Percentiles rank a stretch among this genome's conserved stretches.
These are phyloP conservation scores for Ivindomyrus marchei DNA, from an alignment of 2,113 vertebrate genomes.

Conservation along the genomic window DNA sequence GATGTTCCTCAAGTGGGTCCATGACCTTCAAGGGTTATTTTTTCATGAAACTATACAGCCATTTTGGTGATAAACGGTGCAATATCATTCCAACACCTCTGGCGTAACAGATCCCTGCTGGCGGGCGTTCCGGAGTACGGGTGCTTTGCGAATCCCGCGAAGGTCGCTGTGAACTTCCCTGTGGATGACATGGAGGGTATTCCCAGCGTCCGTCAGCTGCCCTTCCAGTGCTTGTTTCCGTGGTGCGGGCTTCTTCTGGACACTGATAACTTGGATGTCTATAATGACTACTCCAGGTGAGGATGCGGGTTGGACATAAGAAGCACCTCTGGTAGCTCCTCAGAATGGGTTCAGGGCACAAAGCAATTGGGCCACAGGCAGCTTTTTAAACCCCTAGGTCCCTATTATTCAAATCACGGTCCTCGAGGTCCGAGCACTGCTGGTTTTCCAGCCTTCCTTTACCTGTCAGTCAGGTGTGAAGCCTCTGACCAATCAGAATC, in stretches of 20 bases:
- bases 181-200: slow-evolving; percentile 36
- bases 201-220: slow-evolving; percentile 51
- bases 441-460: too few relatives aligned
- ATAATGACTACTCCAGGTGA: slow-evolving; percentile 81
- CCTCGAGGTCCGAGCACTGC: too few relatives aligned
- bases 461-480: too few relatives aligned
- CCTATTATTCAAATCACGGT: too few relatives aligned
- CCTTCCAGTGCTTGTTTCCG: slow-evolving; percentile 63
- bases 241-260: slow-evolving; percentile 89
- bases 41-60: neutral
- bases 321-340: neutral
- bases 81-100: neutral
- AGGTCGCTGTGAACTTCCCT: slow-evolving; percentile 81
- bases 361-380: neutral
- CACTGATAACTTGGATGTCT: slow-evolving; percentile 68
- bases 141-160: slow-evolving; percentile 70
- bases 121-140: slow-evolving; percentile 79
- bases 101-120: slow-evolving; percentile 63
- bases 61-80: neutral
- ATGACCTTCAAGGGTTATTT: neutral
- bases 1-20: slow-evolving; percentile 72
- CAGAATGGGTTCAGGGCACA: too few relatives aligned
- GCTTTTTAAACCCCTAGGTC: neutral
- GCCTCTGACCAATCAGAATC: too few relatives aligned
- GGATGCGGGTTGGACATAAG: neutral